Base-by-base conservation (phyloP, 2,888 invertebrate genomes). In the Agrochola lota region DNA sequence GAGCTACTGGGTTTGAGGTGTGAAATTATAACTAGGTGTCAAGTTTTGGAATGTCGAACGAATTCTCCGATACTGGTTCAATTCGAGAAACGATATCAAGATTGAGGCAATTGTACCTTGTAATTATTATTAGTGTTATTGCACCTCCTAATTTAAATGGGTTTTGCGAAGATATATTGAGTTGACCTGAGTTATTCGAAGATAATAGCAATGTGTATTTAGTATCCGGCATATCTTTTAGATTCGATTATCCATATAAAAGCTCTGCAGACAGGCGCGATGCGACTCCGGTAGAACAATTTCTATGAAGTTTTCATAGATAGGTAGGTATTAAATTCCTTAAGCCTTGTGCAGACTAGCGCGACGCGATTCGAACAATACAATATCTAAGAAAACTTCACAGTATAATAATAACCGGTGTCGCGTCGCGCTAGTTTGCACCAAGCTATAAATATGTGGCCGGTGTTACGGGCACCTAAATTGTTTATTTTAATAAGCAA, bases 41-140 rank as follows among this genome's bases (percentile, higher is more conserved):
- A 77, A 63, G 55, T 63, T 69, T 68, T 57, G 87, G 87, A 87
- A 87, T 87, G 88, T 77, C 26, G 77, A 74, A 69, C 70, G 52
- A 87, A 87, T 87, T 82, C 81, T 75, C 63, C 20, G 71, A 68
- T 75, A 86, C 88, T 79, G 77, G 87, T 88, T 87, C 67, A 20
- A 74, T 70, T 81, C 75, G 57, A 84, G 81, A 81, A 71, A 82
- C 78, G 85, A 85, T 82, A 84, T 86, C 74, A 74, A 81, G 74
- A 88, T 79, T 66, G 52, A 49, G 66, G 59, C 71, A 71, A 70
- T 80, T 72, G 74, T 78, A 62, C 52, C 46, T 67, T 64, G 68
- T 73, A 73, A 77, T 84, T 67, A 79, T 86, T 75, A 74, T 80
- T 62, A 68, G 70, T 84, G 67, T 72, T 80, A 74, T 63, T 67